Conservation (phyloP, 2,797 vertebrate species). For the Semotilus atromaculatus region DNA sequence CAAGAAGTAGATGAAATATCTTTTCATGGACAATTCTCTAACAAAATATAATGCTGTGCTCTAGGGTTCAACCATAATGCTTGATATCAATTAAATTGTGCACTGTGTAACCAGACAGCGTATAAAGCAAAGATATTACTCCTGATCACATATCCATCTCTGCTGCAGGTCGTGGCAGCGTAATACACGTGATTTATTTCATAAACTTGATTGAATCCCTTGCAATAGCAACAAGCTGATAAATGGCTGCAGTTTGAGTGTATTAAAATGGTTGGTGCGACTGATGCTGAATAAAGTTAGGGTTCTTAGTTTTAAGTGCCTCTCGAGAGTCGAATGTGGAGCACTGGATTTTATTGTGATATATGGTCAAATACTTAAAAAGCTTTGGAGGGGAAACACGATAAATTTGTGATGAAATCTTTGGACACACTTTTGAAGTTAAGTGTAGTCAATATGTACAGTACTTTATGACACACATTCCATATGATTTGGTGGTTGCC, state of each 20-base stretch:
- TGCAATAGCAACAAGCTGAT: constrained; percentile 4
- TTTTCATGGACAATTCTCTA: background rate
- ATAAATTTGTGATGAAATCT: background rate
- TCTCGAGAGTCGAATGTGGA: constrained; percentile 4
- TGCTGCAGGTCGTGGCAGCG: background rate
- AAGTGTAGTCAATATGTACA: background rate
- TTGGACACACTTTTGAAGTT: background rate
- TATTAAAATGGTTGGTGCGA: constrained; percentile 8
- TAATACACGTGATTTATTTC: constrained; percentile 15
- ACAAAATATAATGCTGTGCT: background rate
- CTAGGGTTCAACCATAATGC: background rate
- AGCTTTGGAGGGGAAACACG: background rate
- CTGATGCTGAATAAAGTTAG: constrained; percentile 14
- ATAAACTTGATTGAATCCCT: background rate
- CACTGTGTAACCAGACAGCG: constrained; percentile 2
- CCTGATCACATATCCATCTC: background rate
- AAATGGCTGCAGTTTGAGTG: constrained; percentile 4
- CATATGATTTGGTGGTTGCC: background rate
- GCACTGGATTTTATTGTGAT: background rate
- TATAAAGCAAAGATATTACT: constrained; percentile 4
- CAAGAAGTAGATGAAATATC: background rate
- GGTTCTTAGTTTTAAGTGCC: constrained; percentile 17
- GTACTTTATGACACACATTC: background rate
- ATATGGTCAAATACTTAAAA: background rate
- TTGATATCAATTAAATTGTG: background rate